Percentiles rank a stretch among this genome's conserved stretches.
These are phyloP conservation scores for Yponomeuta cagnagella DNA, from an alignment of 2,888 invertebrate genomes.

Conservation along the genomic window DNA sequence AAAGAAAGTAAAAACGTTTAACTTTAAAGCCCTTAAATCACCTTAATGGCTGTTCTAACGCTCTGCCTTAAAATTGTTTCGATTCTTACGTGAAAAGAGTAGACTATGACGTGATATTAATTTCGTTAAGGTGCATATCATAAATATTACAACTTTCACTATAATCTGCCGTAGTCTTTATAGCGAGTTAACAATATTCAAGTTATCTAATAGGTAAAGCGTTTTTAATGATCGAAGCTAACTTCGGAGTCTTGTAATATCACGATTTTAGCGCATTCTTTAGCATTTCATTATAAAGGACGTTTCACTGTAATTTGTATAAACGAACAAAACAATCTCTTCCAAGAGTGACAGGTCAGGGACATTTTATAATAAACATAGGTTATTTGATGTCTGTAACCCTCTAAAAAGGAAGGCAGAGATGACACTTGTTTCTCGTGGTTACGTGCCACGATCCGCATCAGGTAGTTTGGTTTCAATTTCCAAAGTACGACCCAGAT, in stretches of 20 bases:
- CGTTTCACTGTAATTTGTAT: not conserved
- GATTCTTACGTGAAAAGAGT: not conserved
- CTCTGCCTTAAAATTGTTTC: conserved; percentile 40
- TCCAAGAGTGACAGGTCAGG: not conserved
- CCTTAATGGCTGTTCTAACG: conserved; percentile 38
- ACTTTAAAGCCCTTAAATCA: conserved; percentile 61
- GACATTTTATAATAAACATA: not conserved
- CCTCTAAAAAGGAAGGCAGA: too few relatives aligned
- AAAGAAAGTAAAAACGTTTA: conserved; percentile 52
- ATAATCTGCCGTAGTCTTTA: conserved; percentile 17
- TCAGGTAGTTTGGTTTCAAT: too few relatives aligned
- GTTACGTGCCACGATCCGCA: too few relatives aligned
- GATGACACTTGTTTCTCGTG: too few relatives aligned
- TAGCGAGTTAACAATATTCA: conserved; percentile 12
- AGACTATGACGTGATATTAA: conserved; percentile 5
- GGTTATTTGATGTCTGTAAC: too few relatives aligned
- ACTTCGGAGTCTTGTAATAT: conserved; percentile 15
- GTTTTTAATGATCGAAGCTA: conserved; percentile 12
- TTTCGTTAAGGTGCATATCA: conserved; percentile 31
- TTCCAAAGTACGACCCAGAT: too few relatives aligned
- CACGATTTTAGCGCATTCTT: not conserved
- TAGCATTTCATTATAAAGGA: not conserved
- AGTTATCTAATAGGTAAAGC: conserved; percentile 15
- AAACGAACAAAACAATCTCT: not conserved
- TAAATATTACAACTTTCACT: conserved; percentile 53